phyloP scores from a whole-genome alignment of 2,888 invertebrate genomes.

The Spialia ferax region DNA sequence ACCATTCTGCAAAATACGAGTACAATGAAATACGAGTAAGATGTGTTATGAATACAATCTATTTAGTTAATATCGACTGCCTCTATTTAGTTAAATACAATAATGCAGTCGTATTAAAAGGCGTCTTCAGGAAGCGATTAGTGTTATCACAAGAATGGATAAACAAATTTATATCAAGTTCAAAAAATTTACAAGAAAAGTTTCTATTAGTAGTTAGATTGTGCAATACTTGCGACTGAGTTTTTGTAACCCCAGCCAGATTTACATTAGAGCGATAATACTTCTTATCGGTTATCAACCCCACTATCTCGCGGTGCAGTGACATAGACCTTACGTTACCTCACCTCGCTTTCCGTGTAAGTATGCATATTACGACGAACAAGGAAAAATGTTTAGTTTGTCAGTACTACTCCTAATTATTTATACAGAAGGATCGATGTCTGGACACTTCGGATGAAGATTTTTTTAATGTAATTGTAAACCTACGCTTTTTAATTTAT shows the following conservation, averaged over 20 bases:
- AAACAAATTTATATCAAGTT: background rate
- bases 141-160: constrained; percentile 5
- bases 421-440: too few relatives aligned
- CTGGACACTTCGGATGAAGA: too few relatives aligned
- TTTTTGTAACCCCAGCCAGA: constrained; percentile 45
- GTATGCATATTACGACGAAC: background rate
- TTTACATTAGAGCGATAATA: constrained; percentile 48
- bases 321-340: constrained; percentile 67
- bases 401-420: too few relatives aligned
- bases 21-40: too few relatives aligned
- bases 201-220: constrained; percentile 37
- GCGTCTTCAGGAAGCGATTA: background rate
- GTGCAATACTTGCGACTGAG: constrained; percentile 41
- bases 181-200: background rate
- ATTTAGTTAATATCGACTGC: too few relatives aligned
- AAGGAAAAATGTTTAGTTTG: too few relatives aligned
- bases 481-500: too few relatives aligned
- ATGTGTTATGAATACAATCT: too few relatives aligned
- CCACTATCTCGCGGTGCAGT: constrained; percentile 55
- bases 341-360: constrained; percentile 33
- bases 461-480: too few relatives aligned
- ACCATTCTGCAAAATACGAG: background rate
- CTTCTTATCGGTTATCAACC: constrained; percentile 75
- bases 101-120: background rate
- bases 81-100: too few relatives aligned